Percentiles rank a stretch among this genome's conserved stretches.
Conservation (phyloP, 2,888 invertebrate species). For the Dyspetes luteomarginatus region DNA sequence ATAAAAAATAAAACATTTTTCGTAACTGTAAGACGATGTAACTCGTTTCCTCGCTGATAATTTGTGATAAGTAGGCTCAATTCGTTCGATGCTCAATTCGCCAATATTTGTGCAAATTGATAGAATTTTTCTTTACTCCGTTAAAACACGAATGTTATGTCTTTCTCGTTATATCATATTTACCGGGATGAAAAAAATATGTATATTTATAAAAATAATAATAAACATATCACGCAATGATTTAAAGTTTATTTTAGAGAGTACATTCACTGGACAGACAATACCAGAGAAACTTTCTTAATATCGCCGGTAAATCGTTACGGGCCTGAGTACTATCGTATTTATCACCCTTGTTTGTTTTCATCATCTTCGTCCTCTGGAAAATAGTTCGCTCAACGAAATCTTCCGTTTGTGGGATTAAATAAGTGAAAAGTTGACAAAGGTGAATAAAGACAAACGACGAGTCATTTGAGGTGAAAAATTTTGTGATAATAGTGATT, state of each 20-base stretch:
- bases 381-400: background rate
- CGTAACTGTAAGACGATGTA: background rate
- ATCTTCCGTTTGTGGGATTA: background rate
- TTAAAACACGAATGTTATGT: background rate
- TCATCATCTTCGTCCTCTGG: background rate
- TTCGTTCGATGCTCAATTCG: conserved; percentile 25
- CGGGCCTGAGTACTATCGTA: background rate
- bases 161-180: background rate
- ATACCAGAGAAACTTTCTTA: background rate
- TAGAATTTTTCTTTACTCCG: background rate
- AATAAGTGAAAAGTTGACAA: conserved; percentile 47
- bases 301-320: background rate
- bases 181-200: background rate
- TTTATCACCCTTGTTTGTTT: conserved; percentile 5
- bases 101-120: background rate
- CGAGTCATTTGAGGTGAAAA: background rate
- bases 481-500: conserved; percentile 3
- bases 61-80: conserved; percentile 4
- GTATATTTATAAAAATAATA: background rate
- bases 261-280: conserved; percentile 22
- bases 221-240: conserved; percentile 22
- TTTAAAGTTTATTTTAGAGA: conserved; percentile 23
- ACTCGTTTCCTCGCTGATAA: background rate
- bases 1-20: background rate
- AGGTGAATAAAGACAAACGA: background rate